phyloP scores from a whole-genome alignment of 2,797 vertebrate species.

The Enteromius argenteus region DNA sequence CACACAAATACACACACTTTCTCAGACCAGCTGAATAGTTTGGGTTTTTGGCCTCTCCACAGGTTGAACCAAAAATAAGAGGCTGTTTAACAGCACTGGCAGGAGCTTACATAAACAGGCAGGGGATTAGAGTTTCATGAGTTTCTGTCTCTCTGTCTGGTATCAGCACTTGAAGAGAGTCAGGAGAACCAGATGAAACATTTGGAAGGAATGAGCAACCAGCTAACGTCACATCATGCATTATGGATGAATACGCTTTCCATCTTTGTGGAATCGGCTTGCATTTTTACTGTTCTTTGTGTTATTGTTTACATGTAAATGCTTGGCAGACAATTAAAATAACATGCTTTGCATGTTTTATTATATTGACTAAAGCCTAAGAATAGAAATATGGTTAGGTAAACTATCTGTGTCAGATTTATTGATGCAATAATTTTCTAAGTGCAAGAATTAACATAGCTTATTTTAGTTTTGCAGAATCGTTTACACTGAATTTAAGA shows the following conservation, averaged over 20 bases:
- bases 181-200: conserved; percentile 46
- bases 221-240: conserved; percentile 47
- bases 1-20: conserved; percentile 27
- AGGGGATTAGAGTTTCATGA: conserved; percentile 53
- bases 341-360: conserved; percentile 14
- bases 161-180: conserved; percentile 44
- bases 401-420: neutral
- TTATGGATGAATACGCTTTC: conserved; percentile 47
- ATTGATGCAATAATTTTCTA: neutral
- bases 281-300: conserved; percentile 13
- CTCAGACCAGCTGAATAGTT: conserved; percentile 41
- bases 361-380: neutral
- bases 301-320: conserved; percentile 25
- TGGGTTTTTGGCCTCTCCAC: conserved; percentile 57
- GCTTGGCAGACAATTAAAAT: conserved; percentile 1
- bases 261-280: conserved; percentile 24
- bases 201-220: conserved; percentile 51
- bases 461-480: conserved; percentile 26
- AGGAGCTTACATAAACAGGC: conserved; percentile 59
- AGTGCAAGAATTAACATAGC: neutral
- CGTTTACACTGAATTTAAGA: conserved; percentile 17
- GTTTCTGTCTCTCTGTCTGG: conserved; percentile 51
- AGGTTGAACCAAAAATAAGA: conserved; percentile 60
- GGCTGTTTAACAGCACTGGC: conserved; percentile 60
- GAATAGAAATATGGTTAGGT: conserved; percentile 13